Evolutionary conservation across 1,140 invertebrate species (phyloP).

Genomic region (Drosophila rufa): DNA sequence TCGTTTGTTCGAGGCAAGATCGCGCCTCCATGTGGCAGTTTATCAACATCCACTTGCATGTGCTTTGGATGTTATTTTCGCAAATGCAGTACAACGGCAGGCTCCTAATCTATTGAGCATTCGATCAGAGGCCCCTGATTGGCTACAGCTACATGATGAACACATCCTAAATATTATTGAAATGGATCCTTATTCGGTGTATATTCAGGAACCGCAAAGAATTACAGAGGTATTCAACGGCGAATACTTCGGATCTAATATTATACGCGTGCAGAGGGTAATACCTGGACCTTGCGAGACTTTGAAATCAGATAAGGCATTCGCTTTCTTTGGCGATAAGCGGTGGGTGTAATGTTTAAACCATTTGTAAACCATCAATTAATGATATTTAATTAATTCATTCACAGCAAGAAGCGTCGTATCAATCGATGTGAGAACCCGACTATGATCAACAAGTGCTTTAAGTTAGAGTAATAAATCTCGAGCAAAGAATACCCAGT

Average conservation of each 20-base stretch:
- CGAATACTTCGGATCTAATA: neutral
- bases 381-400: neutral
- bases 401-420: constrained; percentile 39
- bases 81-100: constrained; percentile 23
- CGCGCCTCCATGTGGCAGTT: constrained; percentile 46
- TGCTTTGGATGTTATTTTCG: constrained; percentile 38
- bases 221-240: constrained; percentile 2
- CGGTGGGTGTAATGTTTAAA: constrained; percentile 28
- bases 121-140: constrained; percentile 19
- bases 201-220: constrained; percentile 32
- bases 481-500: constrained; percentile 1
- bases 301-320: constrained; percentile 48
- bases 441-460: constrained; percentile 46
- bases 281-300: constrained; percentile 49
- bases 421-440: constrained; percentile 13
- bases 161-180: constrained; percentile 28
- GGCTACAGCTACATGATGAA: constrained; percentile 50
- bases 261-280: constrained; percentile 13
- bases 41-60: constrained; percentile 52
- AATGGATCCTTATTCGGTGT: constrained; percentile 33
- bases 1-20: constrained; percentile 59
- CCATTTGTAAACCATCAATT: neutral
- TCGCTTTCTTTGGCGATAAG: constrained; percentile 59
- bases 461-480: constrained; percentile 24
- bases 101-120: constrained; percentile 38